Evolutionary conservation across 2,888 invertebrate species (phyloP).

Genomic region (Phaonia tiefii): DNA sequence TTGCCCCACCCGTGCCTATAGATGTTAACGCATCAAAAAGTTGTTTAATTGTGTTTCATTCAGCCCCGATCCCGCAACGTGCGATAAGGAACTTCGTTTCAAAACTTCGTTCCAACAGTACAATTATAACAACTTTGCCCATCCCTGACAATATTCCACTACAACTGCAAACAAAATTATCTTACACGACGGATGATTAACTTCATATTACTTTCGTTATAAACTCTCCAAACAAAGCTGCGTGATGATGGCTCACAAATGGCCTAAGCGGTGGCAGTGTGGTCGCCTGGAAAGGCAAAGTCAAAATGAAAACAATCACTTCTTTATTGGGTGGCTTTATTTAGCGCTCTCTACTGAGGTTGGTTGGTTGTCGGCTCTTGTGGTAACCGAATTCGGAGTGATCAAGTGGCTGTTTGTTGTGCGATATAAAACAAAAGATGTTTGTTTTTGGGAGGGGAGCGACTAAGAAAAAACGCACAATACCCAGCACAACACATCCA

Average conservation of each 20-base stretch:
- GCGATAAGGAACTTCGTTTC: no score
- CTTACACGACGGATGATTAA: slow-evolving; percentile 1
- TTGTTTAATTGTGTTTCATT: no score
- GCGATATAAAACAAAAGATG: slow-evolving; percentile 12
- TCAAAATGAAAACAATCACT: slow-evolving; percentile 20
- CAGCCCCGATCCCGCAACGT: no score
- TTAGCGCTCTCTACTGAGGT: not conserved
- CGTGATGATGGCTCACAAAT: slow-evolving; percentile 34
- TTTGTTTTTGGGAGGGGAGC: slow-evolving; percentile 38
- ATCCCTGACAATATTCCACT: no score
- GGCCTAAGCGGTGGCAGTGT: not conserved
- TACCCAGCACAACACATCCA: not conserved
- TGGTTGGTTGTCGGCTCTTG: no score
- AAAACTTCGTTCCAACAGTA: no score
- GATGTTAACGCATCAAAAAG: no score
- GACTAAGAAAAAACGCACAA: not conserved
- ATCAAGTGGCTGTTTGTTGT: slow-evolving; percentile 30
- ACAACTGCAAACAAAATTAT: not conserved
- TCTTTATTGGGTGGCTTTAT: not conserved
- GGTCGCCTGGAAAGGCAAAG: no score
- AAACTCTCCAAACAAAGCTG: slow-evolving; percentile 8
- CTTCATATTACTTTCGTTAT: slow-evolving; percentile 6
- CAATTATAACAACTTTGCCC: no score
- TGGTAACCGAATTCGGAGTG: slow-evolving; percentile 34
- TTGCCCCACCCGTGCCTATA: no score